Conservation (phyloP, 37 sponge, comb jelly and placozoan genomes). For the Aphrocallistes beatrix region DNA sequence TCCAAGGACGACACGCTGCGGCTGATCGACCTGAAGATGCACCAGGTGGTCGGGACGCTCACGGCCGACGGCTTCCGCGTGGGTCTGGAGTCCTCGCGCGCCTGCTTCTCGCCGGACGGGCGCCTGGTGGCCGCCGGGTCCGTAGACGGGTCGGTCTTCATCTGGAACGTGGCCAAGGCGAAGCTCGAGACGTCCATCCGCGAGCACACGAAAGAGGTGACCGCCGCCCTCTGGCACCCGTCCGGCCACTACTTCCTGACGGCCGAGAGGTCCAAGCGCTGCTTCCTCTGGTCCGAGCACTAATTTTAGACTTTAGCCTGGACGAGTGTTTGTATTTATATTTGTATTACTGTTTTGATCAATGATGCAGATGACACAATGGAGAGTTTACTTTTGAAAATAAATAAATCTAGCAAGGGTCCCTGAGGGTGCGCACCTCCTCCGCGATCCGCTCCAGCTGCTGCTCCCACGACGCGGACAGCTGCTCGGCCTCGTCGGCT, state of each 20-base stretch:
- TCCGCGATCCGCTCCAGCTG: no score
- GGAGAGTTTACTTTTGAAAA: neutral
- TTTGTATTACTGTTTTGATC: constrained; percentile 20
- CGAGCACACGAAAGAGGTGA: constrained; percentile 7
- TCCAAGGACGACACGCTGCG: constrained; percentile 70
- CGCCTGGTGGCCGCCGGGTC: constrained; percentile 85
- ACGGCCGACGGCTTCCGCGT: constrained; percentile 28
- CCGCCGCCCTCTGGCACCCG: neutral
- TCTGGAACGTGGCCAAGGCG: constrained; percentile 54
- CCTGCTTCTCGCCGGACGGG: constrained; percentile 73
- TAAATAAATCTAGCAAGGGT: neutral
- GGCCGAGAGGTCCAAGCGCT: neutral
- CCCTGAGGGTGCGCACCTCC: neutral
- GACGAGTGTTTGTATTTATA: no score
- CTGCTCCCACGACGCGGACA: no score
- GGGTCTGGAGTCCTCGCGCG: constrained; percentile 16
- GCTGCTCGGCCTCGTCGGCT: neutral
- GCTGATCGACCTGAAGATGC: constrained; percentile 74
- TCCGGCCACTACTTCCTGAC: neutral
- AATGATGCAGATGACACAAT: no score
- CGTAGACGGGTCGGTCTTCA: constrained; percentile 65
- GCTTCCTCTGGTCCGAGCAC: constrained; percentile 8
- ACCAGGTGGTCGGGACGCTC: constrained; percentile 65
- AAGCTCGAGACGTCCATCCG: neutral
- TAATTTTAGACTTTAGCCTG: constrained; percentile 1